These are phyloP conservation scores for Cepphus grylle DNA, from an alignment of 2,113 vertebrate genomes.

Conservation along the genomic window DNA sequence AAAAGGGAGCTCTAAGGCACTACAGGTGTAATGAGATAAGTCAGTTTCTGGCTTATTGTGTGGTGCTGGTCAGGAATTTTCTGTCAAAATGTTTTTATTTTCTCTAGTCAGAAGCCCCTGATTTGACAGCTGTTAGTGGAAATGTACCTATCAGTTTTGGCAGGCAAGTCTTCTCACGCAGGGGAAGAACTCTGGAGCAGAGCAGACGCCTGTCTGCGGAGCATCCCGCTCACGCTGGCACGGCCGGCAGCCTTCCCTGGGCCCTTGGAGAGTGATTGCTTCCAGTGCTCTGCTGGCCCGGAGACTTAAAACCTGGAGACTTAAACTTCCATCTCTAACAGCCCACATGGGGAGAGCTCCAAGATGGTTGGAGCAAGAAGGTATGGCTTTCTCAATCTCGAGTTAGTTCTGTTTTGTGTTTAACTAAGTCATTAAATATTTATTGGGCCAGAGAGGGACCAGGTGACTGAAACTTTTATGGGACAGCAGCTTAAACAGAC, in stretches of 20 bases:
- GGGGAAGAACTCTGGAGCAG: background rate
- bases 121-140: constrained; percentile 40
- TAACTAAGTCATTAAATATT: background rate
- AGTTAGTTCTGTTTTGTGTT: background rate
- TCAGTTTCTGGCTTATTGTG: constrained; percentile 19
- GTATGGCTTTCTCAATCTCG: background rate
- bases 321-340: background rate
- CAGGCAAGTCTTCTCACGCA: background rate
- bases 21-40: background rate
- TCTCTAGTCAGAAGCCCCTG: background rate
- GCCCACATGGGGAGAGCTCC: background rate
- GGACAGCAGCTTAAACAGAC: background rate
- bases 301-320: background rate
- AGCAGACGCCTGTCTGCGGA: background rate
- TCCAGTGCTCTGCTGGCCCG: background rate
- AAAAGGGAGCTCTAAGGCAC: background rate
- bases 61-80: constrained; percentile 16
- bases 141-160: constrained; percentile 29
- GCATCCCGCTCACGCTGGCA: background rate
- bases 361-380: no score
- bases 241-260: background rate
- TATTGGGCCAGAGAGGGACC: background rate
- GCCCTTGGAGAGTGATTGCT: background rate
- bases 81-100: constrained; percentile 49
- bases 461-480: background rate